A percentile compares a stretch with the other conserved stretches of the same genome.
phyloP scores from a whole-genome alignment of 2,113 vertebrate genomes.

The Romanogobio albipinnatus region DNA sequence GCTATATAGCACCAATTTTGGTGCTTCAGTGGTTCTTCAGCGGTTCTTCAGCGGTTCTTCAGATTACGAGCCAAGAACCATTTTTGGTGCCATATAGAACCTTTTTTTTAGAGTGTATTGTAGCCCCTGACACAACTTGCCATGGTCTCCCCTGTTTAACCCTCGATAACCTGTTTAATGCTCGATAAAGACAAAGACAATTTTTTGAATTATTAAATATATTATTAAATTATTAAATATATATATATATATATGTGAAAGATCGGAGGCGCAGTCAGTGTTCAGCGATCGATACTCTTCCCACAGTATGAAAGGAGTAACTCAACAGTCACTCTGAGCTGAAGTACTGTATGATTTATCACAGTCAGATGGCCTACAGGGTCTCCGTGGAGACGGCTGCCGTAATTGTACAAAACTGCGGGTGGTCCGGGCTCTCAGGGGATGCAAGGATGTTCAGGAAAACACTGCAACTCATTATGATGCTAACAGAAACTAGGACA shows the following conservation, averaged over 20 bases:
- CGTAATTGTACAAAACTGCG: constrained; percentile 65
- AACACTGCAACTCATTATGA: constrained; percentile 50
- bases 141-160: not conserved
- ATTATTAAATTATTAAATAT: too few species aligned
- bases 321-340: not conserved
- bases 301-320: not conserved
- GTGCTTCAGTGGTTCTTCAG: too few species aligned
- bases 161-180: not conserved
- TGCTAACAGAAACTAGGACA: constrained; percentile 27
- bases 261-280: not conserved
- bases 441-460: constrained; percentile 60
- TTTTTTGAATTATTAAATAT: too few species aligned
- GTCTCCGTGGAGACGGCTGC: constrained; percentile 67
- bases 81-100: too few species aligned
- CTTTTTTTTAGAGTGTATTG: too few species aligned
- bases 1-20: too few species aligned
- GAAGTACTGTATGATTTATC: constrained; percentile 9
- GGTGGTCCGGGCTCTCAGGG: constrained; percentile 62
- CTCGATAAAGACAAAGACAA: not conserved
- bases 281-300: not conserved
- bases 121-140: not conserved
- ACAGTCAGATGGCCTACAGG: constrained; percentile 55
- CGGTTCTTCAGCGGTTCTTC: too few species aligned
- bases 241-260: not conserved
- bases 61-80: too few species aligned